These are phyloP conservation scores for Andricus grossulariae DNA, from an alignment of 1,140 invertebrate species.

Conservation along the genomic window DNA sequence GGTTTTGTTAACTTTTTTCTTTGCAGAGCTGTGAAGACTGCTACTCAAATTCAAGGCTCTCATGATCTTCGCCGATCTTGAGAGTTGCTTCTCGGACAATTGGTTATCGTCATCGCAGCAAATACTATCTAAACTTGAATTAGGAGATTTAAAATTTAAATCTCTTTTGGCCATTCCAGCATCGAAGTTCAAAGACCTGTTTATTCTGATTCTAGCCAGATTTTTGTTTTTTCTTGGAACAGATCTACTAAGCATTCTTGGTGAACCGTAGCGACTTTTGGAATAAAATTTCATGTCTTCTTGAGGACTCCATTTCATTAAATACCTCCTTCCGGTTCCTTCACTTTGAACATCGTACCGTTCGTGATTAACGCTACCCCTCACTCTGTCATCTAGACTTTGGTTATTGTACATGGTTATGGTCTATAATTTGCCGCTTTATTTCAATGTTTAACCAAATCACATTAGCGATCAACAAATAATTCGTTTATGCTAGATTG, in stretches of 20 bases:
- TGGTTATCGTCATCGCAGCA: conserved; percentile 45
- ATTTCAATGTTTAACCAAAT: background rate
- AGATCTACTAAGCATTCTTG: conserved; percentile 50
- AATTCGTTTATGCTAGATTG: too few relatives aligned
- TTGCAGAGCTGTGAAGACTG: conserved; percentile 47
- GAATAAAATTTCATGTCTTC: conserved; percentile 47
- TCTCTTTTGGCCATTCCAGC: conserved; percentile 38
- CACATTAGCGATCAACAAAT: too few relatives aligned
- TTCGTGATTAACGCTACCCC: conserved; percentile 42
- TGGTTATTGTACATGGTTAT: conserved; percentile 41
- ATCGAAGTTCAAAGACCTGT: conserved; percentile 64
- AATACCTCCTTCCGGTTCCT: conserved; percentile 48
- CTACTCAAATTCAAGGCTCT: conserved; percentile 60
- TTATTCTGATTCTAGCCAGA: conserved; percentile 55
- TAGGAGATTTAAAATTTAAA: conserved; percentile 50
- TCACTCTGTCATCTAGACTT: conserved; percentile 37
- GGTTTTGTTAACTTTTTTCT: conserved; percentile 63
- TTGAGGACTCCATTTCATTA: conserved; percentile 51
- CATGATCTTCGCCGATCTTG: conserved; percentile 69
- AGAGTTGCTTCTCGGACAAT: conserved; percentile 54
- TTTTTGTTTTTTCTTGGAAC: conserved; percentile 51
- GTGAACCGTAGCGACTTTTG: conserved; percentile 51
- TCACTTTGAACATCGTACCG: conserved; percentile 48
- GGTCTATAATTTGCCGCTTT: background rate
- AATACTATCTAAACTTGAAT: conserved; percentile 44